phyloP scores from a whole-genome alignment of 2,113 vertebrate species.

The human region DNA sequence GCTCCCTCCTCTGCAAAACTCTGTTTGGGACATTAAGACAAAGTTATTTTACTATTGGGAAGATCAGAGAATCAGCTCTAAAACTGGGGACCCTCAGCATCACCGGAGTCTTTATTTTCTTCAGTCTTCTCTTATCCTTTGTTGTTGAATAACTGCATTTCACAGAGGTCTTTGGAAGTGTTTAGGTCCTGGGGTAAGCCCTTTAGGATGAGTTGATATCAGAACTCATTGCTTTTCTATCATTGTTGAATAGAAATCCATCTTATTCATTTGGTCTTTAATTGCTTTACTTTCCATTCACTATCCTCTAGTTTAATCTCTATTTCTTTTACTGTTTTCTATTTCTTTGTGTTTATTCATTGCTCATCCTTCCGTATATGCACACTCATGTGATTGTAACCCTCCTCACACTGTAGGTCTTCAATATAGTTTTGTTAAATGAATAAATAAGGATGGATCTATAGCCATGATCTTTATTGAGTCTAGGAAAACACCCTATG shows the following conservation, averaged over 20 bases:
- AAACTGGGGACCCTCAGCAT: neutral
- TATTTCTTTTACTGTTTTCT: neutral
- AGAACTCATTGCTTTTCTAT: neutral
- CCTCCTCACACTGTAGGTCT: neutral
- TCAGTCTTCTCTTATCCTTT: neutral
- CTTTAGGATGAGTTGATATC: neutral
- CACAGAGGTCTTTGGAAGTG: neutral
- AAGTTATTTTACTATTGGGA: neutral
- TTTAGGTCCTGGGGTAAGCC: neutral
- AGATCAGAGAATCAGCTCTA: neutral
- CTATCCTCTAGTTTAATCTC: neutral
- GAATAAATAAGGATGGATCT: neutral
- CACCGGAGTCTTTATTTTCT: neutral
- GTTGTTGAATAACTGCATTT: neutral
- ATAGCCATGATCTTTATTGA: neutral
- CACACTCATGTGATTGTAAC: neutral
- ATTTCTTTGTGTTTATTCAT: neutral
- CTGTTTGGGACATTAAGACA: neutral
- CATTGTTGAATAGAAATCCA: neutral
- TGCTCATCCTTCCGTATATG: neutral
- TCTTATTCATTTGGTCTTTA: neutral
- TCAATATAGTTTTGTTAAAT: neutral
- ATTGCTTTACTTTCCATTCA: neutral
- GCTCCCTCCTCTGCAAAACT: neutral
- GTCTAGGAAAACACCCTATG: neutral